Evolutionary conservation across 2,113 vertebrate species (phyloP), one percentile per base, ranked within the genome.

Genomic region (Theristicus caerulescens): DNA sequence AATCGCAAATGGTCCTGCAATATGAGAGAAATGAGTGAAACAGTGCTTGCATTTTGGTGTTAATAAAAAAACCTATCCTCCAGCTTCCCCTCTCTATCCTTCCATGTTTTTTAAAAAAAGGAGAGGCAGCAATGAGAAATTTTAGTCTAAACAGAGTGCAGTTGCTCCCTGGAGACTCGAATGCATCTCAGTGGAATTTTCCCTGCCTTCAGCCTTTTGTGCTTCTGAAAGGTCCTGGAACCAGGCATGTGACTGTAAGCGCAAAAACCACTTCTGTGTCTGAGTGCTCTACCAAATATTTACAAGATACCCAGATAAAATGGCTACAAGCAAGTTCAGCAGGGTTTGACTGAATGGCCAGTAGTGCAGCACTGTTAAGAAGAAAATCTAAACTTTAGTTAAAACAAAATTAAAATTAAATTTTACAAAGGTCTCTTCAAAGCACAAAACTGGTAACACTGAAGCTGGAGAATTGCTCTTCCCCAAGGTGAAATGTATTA

Each of bases 101-200:
- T 91, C 54, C 49, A 69, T 34, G 13, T 47, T 54, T 92, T 91
- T 81, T 58, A 14, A 76, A 84, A 31, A 78, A 27, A 61, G 11
- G 58, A 91, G 79, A 91, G 57, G 38, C 67, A 96, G 82, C 51
- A 94, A 88, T 62, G 88, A 86, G 83, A 95, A 95, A 67, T 94
- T 88, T 96, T 73, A 94, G 94, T 96, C 96, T 97, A 96, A 97
- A 97, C 83, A 96, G 96, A 95, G 88, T 84, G 73, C 81, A 82
- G 94, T 95, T 96, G 81, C 96, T 98, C 97, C 98, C 95, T 97
- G 97, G 98, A 98, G 97, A 98, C 96, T 76, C 73, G 54, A 98
- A 97, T 95, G 88, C 86, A 95, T 95, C 93, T 96, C 89, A 36
- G 88, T 97, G 98, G 98, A 98, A 98, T 98, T 98, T 98, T 98